Evolutionary conservation across 2,797 vertebrate genomes (phyloP), one percentile per base, ranked within the genome.

Genomic region (Choloepus didactylus): DNA sequence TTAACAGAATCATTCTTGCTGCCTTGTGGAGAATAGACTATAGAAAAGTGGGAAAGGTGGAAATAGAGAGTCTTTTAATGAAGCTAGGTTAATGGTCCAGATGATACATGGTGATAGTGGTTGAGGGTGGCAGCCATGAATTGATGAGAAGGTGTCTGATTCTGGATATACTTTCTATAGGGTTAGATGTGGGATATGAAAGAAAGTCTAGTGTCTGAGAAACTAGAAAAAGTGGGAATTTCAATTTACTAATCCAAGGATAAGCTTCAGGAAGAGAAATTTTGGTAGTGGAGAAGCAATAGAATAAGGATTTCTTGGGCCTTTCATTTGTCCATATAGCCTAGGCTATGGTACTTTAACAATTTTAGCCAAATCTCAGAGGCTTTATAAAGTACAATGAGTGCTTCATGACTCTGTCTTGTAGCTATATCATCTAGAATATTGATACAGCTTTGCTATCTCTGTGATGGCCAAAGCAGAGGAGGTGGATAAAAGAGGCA

Each of bases 361-460:
- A 77, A 64, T 60, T 94, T 72, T 82, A 89, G 59, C 44, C 18
- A 92, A 91, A 81, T 88, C n/a, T 86, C 62, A 88, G 84, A 81
- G 41, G 16, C 46, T 14, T 59, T 67, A 62, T 16, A 54, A 76
- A 80, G 29, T 82, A 21, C 2, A 51, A 70, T 56, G 10, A 6
- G 64, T 62, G 19, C 25, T 16, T 25, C 49, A 49, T 4, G 64
- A 38, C 51, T 89, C 16, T 89, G 35, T 87, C 86, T 89, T 64
- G 16, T 95, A 41, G 19, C 31, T 92, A 21, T 60, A 5, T 49
- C 18, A 66, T 69, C 14, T 66, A 51, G 31, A 67, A 59, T 6
- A 11, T 77, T 80, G 11, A 19, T 91, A 10, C 70, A 38, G 21
- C 44, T 67, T 81, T 31, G 49, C 23, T 70, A 29, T 23, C 19